Base-by-base conservation (phyloP, 2,113 vertebrate species). In the Pygoscelis antarcticus region DNA sequence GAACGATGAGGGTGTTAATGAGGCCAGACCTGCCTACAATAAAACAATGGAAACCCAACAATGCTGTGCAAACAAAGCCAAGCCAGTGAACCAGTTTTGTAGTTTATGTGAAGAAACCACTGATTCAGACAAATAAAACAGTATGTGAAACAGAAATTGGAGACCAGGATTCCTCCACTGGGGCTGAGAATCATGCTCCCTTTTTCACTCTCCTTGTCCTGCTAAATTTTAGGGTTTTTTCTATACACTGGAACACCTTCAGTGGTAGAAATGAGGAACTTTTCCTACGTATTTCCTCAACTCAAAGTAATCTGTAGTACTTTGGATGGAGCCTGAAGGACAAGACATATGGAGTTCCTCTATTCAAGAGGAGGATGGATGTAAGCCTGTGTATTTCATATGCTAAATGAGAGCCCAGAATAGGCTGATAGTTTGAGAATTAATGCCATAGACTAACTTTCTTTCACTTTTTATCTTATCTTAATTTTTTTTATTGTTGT, bases 1-100 rank as follows among this genome's bases (percentile, higher is more conserved):
- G n/a, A 90, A 70, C 60, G 81, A 36, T 55, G 80, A 78, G 19
- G 19, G 11, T 52, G 32, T 78, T 92, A 78, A 74, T 89, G 76
- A 90, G 71, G 64, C 42, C 83, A 93, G 42, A 74, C 87, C 46
- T 96, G 58, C 58, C 58, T 71, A n/a, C 38, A 75, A 12, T 64
- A 83, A 75, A 83, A 66, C 72, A 11, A 13, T 49, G 54, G 57
- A 79, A 90, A 30, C 10, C 61, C 38, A 93, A 58, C 18, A 66
- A n/a, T 52, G 30, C 30, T 61, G 36, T 69, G 65, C 44, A 75
- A 93, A 83, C 9, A 89, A 90, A 85, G 65, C 15, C 11, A 90
- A 92, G 49, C 10, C 44, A 93, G 21, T 46, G 69, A 93, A 75
- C 19, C 10, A 34, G 17, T 61, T 85, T 25, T 77, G 34, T 36